Conservation (phyloP, 2,888 invertebrate species). For the Onchidella celtica region DNA sequence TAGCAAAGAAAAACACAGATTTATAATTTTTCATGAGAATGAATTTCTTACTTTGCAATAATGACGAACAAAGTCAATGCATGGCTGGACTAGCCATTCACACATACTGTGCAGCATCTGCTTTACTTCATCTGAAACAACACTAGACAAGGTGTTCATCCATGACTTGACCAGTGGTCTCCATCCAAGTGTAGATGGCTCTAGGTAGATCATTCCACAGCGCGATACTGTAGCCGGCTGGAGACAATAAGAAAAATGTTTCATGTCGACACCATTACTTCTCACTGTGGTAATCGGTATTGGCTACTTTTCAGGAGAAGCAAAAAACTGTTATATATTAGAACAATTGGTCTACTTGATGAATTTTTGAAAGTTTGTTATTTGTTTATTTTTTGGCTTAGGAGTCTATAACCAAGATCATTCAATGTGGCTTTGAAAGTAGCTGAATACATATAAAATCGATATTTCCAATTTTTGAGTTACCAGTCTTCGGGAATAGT, state of each 20-base stretch:
- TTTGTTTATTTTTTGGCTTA: too few species aligned
- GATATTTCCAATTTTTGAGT: too few species aligned
- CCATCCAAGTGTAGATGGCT: conserved; percentile 91
- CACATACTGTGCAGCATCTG: conserved; percentile 82
- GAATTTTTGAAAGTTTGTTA: too few species aligned
- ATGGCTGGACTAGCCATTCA: conserved; percentile 89
- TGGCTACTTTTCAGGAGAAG: too few species aligned
- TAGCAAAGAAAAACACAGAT: too few species aligned
- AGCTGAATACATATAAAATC: too few species aligned
- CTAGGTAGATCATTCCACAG: conserved; percentile 97
- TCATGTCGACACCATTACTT: neutral
- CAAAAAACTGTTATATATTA: too few species aligned
- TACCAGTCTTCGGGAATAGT: too few species aligned
- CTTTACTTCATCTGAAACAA: conserved; percentile 81
- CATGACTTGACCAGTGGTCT: conserved; percentile 90
- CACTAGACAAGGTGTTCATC: conserved; percentile 84
- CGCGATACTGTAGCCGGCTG: conserved; percentile 92
- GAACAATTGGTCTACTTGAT: too few species aligned
- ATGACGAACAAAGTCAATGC: conserved; percentile 87
- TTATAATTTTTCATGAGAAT: too few species aligned
- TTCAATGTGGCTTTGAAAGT: too few species aligned
- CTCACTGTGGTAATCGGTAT: neutral
- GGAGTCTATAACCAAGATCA: too few species aligned
- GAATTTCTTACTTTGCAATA: conserved; percentile 84
- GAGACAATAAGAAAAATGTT: conserved; percentile 44